phyloP scores from a whole-genome alignment of 2,797 vertebrate species.

The Labroides dimidiatus region DNA sequence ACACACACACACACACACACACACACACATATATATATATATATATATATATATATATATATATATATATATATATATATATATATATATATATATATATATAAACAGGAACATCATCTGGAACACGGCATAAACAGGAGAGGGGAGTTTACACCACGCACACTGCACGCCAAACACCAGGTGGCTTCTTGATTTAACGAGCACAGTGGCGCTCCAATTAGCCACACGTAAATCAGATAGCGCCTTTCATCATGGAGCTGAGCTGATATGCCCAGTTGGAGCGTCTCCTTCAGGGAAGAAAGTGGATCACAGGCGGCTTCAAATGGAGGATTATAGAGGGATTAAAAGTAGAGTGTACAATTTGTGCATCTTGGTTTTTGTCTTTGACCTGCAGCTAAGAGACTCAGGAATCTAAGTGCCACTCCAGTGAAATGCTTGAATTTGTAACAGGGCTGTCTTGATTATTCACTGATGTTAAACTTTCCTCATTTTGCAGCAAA shows the following conservation, averaged over 20 bases:
- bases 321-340: slow-evolving; percentile 43
- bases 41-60: too few species aligned
- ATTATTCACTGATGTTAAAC: too few species aligned
- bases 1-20: too few species aligned
- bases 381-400: too few species aligned
- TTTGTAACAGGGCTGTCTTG: too few species aligned
- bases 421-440: too few species aligned
- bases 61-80: too few species aligned
- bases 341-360: slow-evolving; percentile 39
- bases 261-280: slow-evolving; percentile 52
- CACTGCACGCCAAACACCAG: slow-evolving; percentile 49
- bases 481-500: too few species aligned
- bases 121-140: slow-evolving; percentile 43
- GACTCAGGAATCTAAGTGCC: too few species aligned
- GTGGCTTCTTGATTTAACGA: slow-evolving; percentile 77
- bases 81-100: too few species aligned
- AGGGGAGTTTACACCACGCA: slow-evolving; percentile 40
- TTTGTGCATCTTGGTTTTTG: slow-evolving; percentile 26
- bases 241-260: slow-evolving; percentile 56
- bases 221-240: slow-evolving; percentile 65
- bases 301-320: slow-evolving; percentile 19
- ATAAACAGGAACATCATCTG: slow-evolving; percentile 32
- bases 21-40: too few species aligned
- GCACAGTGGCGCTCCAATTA: slow-evolving; percentile 71
- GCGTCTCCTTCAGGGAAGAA: slow-evolving; percentile 39